Evolutionary conservation across 2,113 vertebrate species (phyloP).

Genomic region (Pollachius pollachius): DNA sequence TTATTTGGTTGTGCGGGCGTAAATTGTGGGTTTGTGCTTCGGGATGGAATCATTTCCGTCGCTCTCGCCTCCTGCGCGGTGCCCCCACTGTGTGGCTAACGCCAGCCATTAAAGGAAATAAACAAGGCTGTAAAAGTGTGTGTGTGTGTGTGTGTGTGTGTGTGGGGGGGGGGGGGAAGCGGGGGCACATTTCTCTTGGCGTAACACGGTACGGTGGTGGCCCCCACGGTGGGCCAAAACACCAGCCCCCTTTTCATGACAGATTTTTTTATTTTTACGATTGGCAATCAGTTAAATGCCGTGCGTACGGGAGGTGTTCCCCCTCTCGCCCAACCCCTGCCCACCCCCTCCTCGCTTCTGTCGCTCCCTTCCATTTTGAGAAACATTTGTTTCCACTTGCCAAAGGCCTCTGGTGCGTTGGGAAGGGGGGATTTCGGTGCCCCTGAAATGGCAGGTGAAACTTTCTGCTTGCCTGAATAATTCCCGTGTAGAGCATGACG

Average conservation of each 20-base stretch:
- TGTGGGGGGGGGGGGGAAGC: slow-evolving; percentile 34
- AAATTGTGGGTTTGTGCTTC: slow-evolving; percentile 71
- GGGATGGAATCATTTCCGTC: slow-evolving; percentile 48
- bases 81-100: slow-evolving; percentile 67
- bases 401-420: slow-evolving; percentile 73
- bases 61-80: slow-evolving; percentile 59
- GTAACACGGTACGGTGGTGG: slow-evolving; percentile 55
- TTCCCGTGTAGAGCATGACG: slow-evolving; percentile 70
- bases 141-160: too few species aligned
- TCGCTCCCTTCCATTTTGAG: slow-evolving; percentile 76
- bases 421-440: slow-evolving; percentile 42
- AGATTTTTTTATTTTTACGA: slow-evolving; percentile 83
- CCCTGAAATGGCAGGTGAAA: slow-evolving; percentile 76
- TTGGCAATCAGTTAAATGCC: slow-evolving; percentile 83
- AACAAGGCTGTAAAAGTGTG: slow-evolving; percentile 76
- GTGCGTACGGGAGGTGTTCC: slow-evolving; percentile 70
- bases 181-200: slow-evolving; percentile 77
- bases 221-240: slow-evolving; percentile 42
- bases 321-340: background rate
- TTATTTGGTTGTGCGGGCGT: slow-evolving; percentile 38
- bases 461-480: slow-evolving; percentile 79
- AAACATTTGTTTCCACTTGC: slow-evolving; percentile 78
- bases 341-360: background rate
- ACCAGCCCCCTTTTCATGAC: slow-evolving; percentile 79
- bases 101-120: slow-evolving; percentile 79